These are phyloP conservation scores for Ormyrus labotus DNA, from an alignment of 2,888 invertebrate genomes.

Conservation along the genomic window DNA sequence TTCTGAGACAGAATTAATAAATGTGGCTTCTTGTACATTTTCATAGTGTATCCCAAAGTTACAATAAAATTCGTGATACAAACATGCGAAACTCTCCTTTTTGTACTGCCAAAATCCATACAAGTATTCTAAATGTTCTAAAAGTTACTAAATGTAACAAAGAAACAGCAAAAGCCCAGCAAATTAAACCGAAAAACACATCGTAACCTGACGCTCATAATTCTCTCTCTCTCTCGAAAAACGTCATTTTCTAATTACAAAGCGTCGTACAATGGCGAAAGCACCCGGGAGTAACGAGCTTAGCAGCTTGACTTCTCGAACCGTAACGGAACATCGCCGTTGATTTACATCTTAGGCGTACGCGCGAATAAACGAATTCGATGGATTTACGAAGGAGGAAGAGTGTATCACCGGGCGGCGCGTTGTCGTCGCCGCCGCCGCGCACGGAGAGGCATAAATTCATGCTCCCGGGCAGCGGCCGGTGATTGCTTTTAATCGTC, in stretches of 20 bases:
- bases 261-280: constrained; percentile 6
- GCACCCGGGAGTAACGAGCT: constrained; percentile 22
- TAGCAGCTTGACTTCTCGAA: neutral
- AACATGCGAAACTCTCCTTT: no score
- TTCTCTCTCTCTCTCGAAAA: no score
- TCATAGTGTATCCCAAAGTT: no score
- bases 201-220: no score
- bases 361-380: constrained; percentile 34
- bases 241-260: constrained; percentile 5
- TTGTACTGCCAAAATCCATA: no score
- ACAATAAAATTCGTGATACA: no score
- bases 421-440: neutral
- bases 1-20: no score
- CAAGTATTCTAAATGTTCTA: no score
- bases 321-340: neutral
- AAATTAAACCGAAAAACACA: no score
- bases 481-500: constrained; percentile 54
- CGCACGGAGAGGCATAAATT: constrained; percentile 32
- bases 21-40: no score
- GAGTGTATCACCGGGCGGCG: neutral
- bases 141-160: no score
- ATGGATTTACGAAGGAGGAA: constrained; percentile 29
- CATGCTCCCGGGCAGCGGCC: neutral
- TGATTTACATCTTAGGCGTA: constrained; percentile 26
- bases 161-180: no score